phyloP scores from a whole-genome alignment of 2,888 invertebrate species.

The Ormyrus pomaceus region DNA sequence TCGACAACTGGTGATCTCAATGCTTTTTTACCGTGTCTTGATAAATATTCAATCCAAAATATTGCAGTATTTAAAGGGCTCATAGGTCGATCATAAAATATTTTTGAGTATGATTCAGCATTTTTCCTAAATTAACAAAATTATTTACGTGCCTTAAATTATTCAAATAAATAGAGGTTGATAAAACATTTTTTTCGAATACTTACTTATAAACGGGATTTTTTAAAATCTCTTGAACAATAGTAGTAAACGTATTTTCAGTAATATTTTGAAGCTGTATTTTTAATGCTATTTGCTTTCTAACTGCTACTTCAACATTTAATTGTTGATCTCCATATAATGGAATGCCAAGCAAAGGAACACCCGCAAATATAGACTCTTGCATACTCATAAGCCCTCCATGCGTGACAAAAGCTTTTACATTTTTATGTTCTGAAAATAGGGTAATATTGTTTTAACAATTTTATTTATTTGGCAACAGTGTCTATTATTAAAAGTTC shows the following conservation, averaged over 20 bases:
- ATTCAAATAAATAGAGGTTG: no score
- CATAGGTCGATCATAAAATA: no score
- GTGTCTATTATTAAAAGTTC: no score
- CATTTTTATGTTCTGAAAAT: slow-evolving; percentile 65
- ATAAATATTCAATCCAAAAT: not conserved
- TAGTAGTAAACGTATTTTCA: slow-evolving; percentile 68
- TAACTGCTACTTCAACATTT: slow-evolving; percentile 62
- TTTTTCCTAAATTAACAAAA: no score
- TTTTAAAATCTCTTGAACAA: slow-evolving; percentile 70
- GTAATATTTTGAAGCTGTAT: slow-evolving; percentile 64
- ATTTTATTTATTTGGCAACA: no score
- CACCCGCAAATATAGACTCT: slow-evolving; percentile 63
- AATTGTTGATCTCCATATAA: slow-evolving; percentile 66
- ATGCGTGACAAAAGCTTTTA: slow-evolving; percentile 65
- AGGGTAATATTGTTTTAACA: not conserved
- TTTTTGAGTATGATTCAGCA: not conserved
- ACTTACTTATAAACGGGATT: slow-evolving; percentile 71
- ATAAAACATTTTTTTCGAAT: not conserved
- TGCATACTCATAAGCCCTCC: slow-evolving; percentile 65
- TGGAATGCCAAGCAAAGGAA: slow-evolving; percentile 66
- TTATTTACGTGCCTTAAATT: no score
- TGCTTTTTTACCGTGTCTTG: slow-evolving; percentile 70
- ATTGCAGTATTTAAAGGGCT: not conserved
- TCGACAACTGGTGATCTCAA: slow-evolving; percentile 74
- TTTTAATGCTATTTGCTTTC: slow-evolving; percentile 61